Base-by-base conservation (phyloP, 2,797 vertebrate genomes). In the Sebastiscus tertius region DNA sequence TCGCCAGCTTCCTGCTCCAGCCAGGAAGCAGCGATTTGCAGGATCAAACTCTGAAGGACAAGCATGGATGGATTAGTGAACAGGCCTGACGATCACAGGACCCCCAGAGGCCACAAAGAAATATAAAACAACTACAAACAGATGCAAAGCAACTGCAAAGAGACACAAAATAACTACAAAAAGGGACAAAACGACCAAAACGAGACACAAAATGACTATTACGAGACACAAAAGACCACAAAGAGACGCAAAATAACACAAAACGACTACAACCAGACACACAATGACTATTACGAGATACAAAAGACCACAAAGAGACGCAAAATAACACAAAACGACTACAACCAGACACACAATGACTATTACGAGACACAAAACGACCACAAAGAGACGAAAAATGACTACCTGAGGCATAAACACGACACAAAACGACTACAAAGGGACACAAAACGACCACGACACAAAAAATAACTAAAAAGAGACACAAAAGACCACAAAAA, bases 31-130 rank as follows among this genome's bases (percentile, higher is more conserved):
- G 92, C 93, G 22, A 95, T 92, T 82, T 89, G 86, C 52, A 95
- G 93, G 56, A 95, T 79, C 88, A 95, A 1, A 81, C 94, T 98
- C 97, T 98, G 92, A 46, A 77, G 29, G 29, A 55, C 14, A 5
- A 27, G 27, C 13, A 18, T 1, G 24, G 62, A 14, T 8, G 12
- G 24, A 6, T 65, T 16, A 64, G 22, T 34, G 33, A 62, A 7
- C 10, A 6, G 6, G 60, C 4, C 31, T 22, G 31, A 29, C 2
- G 16, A 18, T 8, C 9, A 22, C 54, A 36, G 62, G 8, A 22
- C 7, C 33, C 12, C 4, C 33, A 39, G 20, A n/a, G 60, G 20
- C 31, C 58, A 18, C 27, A 31, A 18, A 52, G 20, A 52, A n/a
- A 52, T 4, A 10, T 10, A 52, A n/a, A n/a, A 52, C 20, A n/a